phyloP scores from a whole-genome alignment of 2,888 invertebrate species.

The Hemaris fuciformis region DNA sequence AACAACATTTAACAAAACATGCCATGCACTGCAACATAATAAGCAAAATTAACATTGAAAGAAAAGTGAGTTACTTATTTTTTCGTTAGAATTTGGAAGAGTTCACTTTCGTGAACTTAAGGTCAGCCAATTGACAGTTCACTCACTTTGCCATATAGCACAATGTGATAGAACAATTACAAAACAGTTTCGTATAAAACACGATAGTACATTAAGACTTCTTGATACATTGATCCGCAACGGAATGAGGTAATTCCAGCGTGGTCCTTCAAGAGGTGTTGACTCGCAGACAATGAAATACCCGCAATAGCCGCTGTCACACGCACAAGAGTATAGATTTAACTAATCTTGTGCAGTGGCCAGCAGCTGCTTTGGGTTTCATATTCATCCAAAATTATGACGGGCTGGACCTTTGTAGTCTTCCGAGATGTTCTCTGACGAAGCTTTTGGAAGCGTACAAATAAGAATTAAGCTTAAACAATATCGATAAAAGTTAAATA shows the following conservation, averaged over 20 bases:
- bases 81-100: conserved; percentile 11
- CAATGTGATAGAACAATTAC: neutral
- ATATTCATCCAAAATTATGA: conserved; percentile 45
- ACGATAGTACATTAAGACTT: neutral
- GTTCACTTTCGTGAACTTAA: neutral
- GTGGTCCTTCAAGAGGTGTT: conserved; percentile 25
- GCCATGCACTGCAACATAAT: conserved; percentile 2
- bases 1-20: conserved; percentile 7
- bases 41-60: conserved; percentile 5
- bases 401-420: conserved; percentile 35
- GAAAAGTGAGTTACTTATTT: conserved; percentile 16
- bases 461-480: conserved; percentile 21
- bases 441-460: conserved; percentile 14
- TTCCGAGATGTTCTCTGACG: conserved; percentile 23
- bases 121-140: conserved; percentile 24
- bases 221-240: neutral
- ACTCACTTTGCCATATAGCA: conserved; percentile 28
- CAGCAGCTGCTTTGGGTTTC: conserved; percentile 97
- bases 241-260: neutral
- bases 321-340: conserved; percentile 96
- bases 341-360: conserved; percentile 98
- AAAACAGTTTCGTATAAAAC: neutral
- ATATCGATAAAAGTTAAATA: conserved; percentile 7
- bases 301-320: conserved; percentile 99
- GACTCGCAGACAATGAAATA: conserved; percentile 77